These are phyloP conservation scores for Nemotelus pantherinus DNA, from an alignment of 2,888 invertebrate species.

Conservation along the genomic window DNA sequence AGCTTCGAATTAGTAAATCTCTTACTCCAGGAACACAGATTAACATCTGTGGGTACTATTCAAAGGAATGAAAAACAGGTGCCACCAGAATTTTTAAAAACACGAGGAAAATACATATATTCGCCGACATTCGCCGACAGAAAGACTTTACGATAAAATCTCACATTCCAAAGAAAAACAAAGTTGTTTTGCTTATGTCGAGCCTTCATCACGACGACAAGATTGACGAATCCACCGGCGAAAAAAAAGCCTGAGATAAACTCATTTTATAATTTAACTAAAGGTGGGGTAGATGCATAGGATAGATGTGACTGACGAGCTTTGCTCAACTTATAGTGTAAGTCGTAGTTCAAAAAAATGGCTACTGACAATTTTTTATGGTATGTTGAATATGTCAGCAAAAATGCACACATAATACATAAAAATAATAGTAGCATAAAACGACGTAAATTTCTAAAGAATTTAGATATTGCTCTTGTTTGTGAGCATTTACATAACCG, in stretches of 20 bases:
- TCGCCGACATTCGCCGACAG: conserved; percentile 20
- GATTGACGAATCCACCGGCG: not conserved
- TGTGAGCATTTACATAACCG: too few species aligned
- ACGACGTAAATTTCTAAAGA: too few species aligned
- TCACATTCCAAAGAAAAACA: conserved; percentile 19
- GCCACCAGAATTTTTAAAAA: not conserved
- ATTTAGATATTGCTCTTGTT: too few species aligned
- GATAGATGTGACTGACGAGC: too few species aligned
- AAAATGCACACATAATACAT: too few species aligned
- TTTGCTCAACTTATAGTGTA: conserved; percentile 14
- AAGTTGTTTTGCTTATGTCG: conserved; percentile 11
- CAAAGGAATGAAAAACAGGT: conserved; percentile 2
- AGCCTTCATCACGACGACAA: conserved; percentile 9
- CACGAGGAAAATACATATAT: not conserved
- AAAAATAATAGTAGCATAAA: too few species aligned
- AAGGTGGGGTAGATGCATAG: conserved; percentile 17
- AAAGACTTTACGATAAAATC: conserved; percentile 6
- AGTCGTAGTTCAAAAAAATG: not conserved
- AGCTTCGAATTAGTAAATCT: conserved; percentile 5
- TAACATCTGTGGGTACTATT: conserved; percentile 1
- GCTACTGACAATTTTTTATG: not conserved
- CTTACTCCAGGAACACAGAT: not conserved
- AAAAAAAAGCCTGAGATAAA: conserved; percentile 16
- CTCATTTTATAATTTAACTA: not conserved
- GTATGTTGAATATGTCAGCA: too few species aligned